These are phyloP conservation scores for Micrasema longulum DNA, from an alignment of 1,140 invertebrate species.

Conservation along the genomic window DNA sequence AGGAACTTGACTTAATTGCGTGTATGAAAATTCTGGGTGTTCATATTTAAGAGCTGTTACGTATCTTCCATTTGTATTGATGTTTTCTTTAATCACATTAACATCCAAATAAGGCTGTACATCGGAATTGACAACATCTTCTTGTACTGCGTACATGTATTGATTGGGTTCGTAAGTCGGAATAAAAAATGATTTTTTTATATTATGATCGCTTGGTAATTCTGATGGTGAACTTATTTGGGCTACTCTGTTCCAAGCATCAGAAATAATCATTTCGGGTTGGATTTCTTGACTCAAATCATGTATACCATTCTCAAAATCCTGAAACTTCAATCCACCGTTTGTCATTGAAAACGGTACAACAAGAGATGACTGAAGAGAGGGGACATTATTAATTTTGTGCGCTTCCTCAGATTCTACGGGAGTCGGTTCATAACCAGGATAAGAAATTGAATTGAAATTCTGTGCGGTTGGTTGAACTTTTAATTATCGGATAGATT, in stretches of 20 bases:
- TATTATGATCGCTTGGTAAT: slow-evolving; percentile 3
- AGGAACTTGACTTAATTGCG: slow-evolving; percentile 35
- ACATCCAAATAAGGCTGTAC: slow-evolving; percentile 9
- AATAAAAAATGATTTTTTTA: slow-evolving; percentile 22
- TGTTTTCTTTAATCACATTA: slow-evolving; percentile 9
- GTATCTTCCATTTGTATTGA: slow-evolving; percentile 18
- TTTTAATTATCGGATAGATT: not conserved
- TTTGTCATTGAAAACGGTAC: slow-evolving; percentile 20
- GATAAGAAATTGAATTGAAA: slow-evolving; percentile 12
- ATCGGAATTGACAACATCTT: slow-evolving; percentile 16
- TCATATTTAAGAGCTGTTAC: slow-evolving; percentile 32
- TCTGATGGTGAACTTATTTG: slow-evolving; percentile 1
- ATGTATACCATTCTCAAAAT: slow-evolving; percentile 32
- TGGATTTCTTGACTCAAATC: not conserved
- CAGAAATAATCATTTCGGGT: slow-evolving; percentile 18
- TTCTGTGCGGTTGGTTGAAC: not conserved
- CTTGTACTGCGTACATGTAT: slow-evolving; percentile 30
- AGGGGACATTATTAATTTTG: not conserved
- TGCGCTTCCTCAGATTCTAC: slow-evolving; percentile 8
- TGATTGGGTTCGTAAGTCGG: slow-evolving; percentile 34
- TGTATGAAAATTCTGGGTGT: slow-evolving; percentile 45
- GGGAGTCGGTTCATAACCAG: slow-evolving; percentile 40
- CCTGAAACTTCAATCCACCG: slow-evolving; percentile 3
- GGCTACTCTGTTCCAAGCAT: not conserved
- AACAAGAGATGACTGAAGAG: slow-evolving; percentile 5